A percentile compares a stretch with the other conserved stretches of the same genome.
Conservation (phyloP, 2,113 vertebrate genomes). For the Gorsachius goisagi region DNA sequence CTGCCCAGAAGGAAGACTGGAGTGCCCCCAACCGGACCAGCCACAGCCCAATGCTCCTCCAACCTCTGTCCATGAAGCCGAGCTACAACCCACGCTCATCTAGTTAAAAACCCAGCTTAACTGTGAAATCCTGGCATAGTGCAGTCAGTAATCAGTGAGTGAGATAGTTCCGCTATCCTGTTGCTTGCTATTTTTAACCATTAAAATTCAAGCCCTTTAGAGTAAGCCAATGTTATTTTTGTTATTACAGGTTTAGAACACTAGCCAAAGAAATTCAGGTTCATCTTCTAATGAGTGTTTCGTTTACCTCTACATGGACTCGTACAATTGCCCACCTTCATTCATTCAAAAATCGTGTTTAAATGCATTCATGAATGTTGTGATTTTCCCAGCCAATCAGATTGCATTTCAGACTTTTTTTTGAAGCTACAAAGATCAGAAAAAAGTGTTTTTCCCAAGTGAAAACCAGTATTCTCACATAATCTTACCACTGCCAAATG, state of each 20-base stretch:
- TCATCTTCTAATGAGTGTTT: background rate
- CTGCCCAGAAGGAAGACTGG: background rate
- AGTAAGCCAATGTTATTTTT: background rate
- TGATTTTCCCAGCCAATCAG: background rate
- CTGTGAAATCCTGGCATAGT: background rate
- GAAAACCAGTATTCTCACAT: background rate
- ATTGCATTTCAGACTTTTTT: background rate
- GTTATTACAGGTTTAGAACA: background rate
- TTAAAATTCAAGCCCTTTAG: background rate
- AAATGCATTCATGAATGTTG: background rate
- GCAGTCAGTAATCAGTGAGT: background rate
- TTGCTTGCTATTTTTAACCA: background rate
- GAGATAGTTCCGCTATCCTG: background rate
- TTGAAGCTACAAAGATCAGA: background rate
- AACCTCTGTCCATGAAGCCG: background rate
- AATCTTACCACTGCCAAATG: background rate
- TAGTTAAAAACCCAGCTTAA: background rate
- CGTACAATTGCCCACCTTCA: background rate
- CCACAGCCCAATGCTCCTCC: background rate
- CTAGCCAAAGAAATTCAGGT: background rate
- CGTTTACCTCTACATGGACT: background rate
- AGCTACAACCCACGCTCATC: background rate
- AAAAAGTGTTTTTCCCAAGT: background rate
- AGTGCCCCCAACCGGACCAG: background rate
- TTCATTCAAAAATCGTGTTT: background rate